Percentiles rank a stretch among this genome's conserved stretches.
These are phyloP conservation scores for Cyrtonyx montezumae DNA, from an alignment of 2,113 vertebrate genomes.

Conservation along the genomic window DNA sequence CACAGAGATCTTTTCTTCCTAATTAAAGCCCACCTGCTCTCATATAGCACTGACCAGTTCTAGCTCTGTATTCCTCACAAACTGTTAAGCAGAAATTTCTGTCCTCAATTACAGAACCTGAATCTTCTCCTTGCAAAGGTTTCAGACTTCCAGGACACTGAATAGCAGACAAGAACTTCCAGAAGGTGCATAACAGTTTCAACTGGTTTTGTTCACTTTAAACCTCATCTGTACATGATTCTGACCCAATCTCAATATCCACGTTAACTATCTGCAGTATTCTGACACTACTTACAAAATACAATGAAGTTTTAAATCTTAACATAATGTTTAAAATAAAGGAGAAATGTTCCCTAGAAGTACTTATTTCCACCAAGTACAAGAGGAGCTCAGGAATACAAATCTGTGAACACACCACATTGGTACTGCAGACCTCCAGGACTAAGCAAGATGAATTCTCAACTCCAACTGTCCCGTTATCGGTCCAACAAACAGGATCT, in stretches of 20 bases:
- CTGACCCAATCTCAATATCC: background rate
- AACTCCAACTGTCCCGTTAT: background rate
- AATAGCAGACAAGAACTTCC: background rate
- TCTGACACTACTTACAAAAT: background rate
- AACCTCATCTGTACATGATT: background rate
- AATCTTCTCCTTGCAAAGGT: background rate
- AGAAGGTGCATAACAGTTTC: background rate
- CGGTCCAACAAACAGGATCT: background rate
- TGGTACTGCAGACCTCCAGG: background rate
- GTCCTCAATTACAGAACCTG: background rate
- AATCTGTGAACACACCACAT: background rate
- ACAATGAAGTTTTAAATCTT: background rate
- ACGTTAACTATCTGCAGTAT: background rate
- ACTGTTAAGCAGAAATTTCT: background rate
- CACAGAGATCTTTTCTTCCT: background rate
- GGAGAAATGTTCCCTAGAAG: background rate
- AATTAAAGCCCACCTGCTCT: background rate
- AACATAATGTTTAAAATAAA: background rate
- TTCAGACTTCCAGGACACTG: background rate
- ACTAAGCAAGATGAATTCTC: background rate
- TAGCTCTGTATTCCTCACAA: background rate
- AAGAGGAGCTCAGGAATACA: background rate
- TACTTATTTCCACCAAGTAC: fast-evolving
- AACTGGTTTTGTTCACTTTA: background rate
- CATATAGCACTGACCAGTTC: background rate